phyloP scores from a whole-genome alignment of 2,113 vertebrate species.

The Aphyosemion australe region DNA sequence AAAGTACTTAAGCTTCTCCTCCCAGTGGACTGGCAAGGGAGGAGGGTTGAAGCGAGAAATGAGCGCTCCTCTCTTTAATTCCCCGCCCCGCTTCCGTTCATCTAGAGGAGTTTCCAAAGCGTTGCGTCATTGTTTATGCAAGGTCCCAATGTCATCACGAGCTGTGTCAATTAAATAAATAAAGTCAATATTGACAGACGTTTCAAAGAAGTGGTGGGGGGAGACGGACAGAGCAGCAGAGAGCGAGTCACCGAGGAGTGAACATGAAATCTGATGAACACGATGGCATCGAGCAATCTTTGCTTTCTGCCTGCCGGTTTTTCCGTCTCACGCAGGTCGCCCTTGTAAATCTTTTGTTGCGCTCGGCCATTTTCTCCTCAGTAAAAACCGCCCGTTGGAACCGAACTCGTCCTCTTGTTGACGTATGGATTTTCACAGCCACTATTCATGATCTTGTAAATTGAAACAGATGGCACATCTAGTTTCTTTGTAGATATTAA shows the following conservation, averaged over 20 bases:
- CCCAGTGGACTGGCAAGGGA: constrained; percentile 73
- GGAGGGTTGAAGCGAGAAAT: constrained; percentile 58
- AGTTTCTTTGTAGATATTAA: constrained; percentile 64
- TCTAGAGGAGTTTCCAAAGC: constrained; percentile 69
- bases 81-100: constrained; percentile 56
- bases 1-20: constrained; percentile 82
- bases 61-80: constrained; percentile 59
- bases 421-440: constrained; percentile 39
- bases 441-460: constrained; percentile 55
- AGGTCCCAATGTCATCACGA: constrained; percentile 63
- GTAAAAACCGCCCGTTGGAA: constrained; percentile 15
- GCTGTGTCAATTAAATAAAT: constrained; percentile 72
- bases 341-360: constrained; percentile 39
- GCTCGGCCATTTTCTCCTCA: constrained; percentile 11
- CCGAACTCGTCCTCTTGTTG: constrained; percentile 31
- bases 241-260: constrained; percentile 28
- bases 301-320: constrained; percentile 42
- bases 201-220: constrained; percentile 50
- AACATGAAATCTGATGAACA: constrained; percentile 42
- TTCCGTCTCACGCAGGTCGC: constrained; percentile 8
- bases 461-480: constrained; percentile 63
- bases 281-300: constrained; percentile 3
- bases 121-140: constrained; percentile 81
- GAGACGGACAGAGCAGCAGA: constrained; percentile 3
- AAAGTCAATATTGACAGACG: constrained; percentile 74